Evolutionary conservation across 2,797 vertebrate species (phyloP), one percentile per base, ranked within the genome.

Genomic region (Pteropus rufus): DNA sequence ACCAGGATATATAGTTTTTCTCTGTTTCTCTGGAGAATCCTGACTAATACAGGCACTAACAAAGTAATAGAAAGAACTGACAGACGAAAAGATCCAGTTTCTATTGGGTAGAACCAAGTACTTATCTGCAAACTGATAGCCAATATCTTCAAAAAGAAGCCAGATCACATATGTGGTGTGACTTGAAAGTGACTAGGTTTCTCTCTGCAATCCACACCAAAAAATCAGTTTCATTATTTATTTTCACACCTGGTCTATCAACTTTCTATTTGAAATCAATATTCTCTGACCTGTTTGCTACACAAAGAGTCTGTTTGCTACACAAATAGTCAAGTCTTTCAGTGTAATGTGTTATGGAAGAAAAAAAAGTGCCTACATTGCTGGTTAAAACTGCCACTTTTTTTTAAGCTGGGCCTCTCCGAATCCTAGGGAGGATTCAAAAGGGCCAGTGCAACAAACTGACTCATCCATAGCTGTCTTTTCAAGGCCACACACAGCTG

Each of bases 241-340:
- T 84, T 70, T 26, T 95, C 65, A 84, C 14, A 62, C 10, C 21
- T 75, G 46, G 49, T 41, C 88, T 95, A 79, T n/a, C 77, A 88
- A 23, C 39, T 94, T 93, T 62, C 70, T 92, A 76, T 80, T 67
- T 87, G 75, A 94, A 92, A 89, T 72, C 67, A 88, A 19, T 77
- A 39, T n/a, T 62, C 23, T 90, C 60, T 49, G 19, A 86, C 65
- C 39, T 62, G 41, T 77, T 85, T 84, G 62, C 65, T 58, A 41
- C 19, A 80, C 62, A 85, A 72, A 75, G 21, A 64, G 19, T 64
- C 19, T 58, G 41, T 77, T 85, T 84, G 62, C 65, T 58, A 41
- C 19, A 80, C 62, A 85, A 72, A 75, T 26, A 64, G 19, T 64
- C 19, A 76, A 80, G 14, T 95, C 44, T 94, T 94, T 34, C 70